Percentiles rank a stretch among this genome's conserved stretches.
phyloP scores from a whole-genome alignment of 1,140 invertebrate species.

The Calephelis nemesis region DNA sequence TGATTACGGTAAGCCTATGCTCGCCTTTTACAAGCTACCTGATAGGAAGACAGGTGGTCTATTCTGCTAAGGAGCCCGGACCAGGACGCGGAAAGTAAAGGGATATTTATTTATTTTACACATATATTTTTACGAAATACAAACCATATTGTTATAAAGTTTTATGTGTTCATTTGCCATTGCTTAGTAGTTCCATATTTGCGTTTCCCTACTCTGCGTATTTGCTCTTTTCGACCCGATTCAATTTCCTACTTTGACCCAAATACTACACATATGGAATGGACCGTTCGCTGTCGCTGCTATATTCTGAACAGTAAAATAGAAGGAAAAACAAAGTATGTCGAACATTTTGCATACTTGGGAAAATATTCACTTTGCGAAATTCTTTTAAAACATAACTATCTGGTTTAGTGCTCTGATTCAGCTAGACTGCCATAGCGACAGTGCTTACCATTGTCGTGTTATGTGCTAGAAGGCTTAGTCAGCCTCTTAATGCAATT shows the following conservation, averaged over 20 bases:
- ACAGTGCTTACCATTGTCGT: too few relatives aligned
- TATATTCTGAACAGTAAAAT: constrained; percentile 32
- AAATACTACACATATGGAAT: constrained; percentile 34
- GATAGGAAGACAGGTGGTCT: too few relatives aligned
- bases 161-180: constrained; percentile 16
- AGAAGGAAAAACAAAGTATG: constrained; percentile 24
- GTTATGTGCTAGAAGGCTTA: too few relatives aligned
- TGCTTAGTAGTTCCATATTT: constrained; percentile 19
- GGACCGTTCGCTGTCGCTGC: constrained; percentile 23
- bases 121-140: neutral
- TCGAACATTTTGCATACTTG: constrained; percentile 2
- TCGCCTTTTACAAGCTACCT: too few relatives aligned
- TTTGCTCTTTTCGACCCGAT: constrained; percentile 40
- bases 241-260: constrained; percentile 50
- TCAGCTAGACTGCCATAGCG: too few relatives aligned
- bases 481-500: too few relatives aligned
- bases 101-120: too few relatives aligned
- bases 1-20: too few relatives aligned
- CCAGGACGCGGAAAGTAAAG: too few relatives aligned
- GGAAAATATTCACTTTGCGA: neutral
- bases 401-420: neutral
- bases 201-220: constrained; percentile 41
- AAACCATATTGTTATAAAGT: constrained; percentile 9
- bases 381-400: neutral
- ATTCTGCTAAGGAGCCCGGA: too few relatives aligned